Evolutionary conservation across 2,888 invertebrate species (phyloP).

Genomic region (Andrena flavipes): DNA sequence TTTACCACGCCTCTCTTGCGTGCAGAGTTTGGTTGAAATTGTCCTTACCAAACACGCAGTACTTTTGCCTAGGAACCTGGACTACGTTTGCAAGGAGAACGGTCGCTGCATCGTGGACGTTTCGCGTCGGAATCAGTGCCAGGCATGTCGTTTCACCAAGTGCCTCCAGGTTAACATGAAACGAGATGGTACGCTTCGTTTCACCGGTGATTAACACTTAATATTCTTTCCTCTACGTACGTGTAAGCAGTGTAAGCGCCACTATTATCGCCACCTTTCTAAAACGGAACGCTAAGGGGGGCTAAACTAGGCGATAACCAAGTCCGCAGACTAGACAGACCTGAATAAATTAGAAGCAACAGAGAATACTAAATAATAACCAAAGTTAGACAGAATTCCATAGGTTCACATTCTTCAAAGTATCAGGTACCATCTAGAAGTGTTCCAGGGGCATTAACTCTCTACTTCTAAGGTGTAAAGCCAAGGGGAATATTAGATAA

Average conservation of each 20-base stretch:
- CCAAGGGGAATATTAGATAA: too few species aligned
- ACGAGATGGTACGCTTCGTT: constrained; percentile 90
- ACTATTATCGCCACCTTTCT: neutral
- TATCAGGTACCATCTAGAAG: too few species aligned
- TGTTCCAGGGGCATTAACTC: too few species aligned
- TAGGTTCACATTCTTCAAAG: too few species aligned
- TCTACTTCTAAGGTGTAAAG: too few species aligned
- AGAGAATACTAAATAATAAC: too few species aligned
- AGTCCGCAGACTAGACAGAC: neutral
- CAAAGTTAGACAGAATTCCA: too few species aligned
- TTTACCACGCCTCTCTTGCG: too few species aligned
- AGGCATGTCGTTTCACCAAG: constrained; percentile 96
- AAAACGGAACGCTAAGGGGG: too few species aligned
- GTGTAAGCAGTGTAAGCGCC: constrained; percentile 3
- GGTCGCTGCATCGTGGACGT: constrained; percentile 96
- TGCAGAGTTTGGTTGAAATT: neutral
- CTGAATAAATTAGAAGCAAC: neutral
- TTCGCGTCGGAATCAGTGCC: constrained; percentile 96
- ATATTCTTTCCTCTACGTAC: constrained; percentile 13
- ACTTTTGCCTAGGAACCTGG: constrained; percentile 89
- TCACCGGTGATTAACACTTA: constrained; percentile 59
- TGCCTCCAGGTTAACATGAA: constrained; percentile 97
- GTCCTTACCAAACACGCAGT: neutral
- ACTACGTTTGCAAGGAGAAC: constrained; percentile 96
- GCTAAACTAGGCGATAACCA: too few species aligned